Evolutionary conservation across 2,888 invertebrate genomes (phyloP).

Genomic region (Rambutsinella grinnellia): DNA sequence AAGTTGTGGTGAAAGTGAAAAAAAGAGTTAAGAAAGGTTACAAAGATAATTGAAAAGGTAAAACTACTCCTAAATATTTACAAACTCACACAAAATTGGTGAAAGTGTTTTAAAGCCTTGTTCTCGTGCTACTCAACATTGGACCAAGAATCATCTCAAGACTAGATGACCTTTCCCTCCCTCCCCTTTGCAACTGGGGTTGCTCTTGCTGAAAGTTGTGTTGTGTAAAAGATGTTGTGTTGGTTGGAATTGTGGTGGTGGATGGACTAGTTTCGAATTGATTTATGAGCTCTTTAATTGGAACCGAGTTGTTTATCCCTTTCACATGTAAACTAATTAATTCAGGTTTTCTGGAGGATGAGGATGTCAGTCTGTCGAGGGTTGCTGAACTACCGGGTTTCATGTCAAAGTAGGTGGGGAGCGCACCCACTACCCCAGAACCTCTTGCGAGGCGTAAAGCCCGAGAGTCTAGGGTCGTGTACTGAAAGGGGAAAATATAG

Average conservation of each 20-base stretch:
- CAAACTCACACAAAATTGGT: no score
- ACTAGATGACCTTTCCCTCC: slow-evolving; percentile 62
- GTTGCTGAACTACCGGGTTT: slow-evolving; percentile 34
- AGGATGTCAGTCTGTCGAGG: slow-evolving; percentile 46
- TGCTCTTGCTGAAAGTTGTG: neutral
- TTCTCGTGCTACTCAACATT: slow-evolving; percentile 60
- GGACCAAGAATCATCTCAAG: slow-evolving; percentile 64
- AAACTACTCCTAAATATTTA: no score
- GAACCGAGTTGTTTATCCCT: slow-evolving; percentile 1
- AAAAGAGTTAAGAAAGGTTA: neutral
- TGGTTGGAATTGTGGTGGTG: slow-evolving; percentile 7
- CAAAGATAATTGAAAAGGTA: neutral
- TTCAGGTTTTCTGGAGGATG: neutral
- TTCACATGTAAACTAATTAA: neutral
- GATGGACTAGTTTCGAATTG: slow-evolving; percentile 40
- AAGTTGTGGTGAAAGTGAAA: neutral
- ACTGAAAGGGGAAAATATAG: slow-evolving; percentile 16
- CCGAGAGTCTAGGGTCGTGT: slow-evolving; percentile 41
- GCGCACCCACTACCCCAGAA: slow-evolving; percentile 30
- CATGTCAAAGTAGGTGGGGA: slow-evolving; percentile 40
- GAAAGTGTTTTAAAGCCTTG: slow-evolving; percentile 55
- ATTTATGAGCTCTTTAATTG: slow-evolving; percentile 43
- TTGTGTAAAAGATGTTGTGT: neutral
- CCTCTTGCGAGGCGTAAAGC: slow-evolving; percentile 35
- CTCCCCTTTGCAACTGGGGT: slow-evolving; percentile 20